Evolutionary conservation across 2,113 vertebrate species (phyloP), one percentile per base, ranked within the genome.

Genomic region (Vulpes lagopus): DNA sequence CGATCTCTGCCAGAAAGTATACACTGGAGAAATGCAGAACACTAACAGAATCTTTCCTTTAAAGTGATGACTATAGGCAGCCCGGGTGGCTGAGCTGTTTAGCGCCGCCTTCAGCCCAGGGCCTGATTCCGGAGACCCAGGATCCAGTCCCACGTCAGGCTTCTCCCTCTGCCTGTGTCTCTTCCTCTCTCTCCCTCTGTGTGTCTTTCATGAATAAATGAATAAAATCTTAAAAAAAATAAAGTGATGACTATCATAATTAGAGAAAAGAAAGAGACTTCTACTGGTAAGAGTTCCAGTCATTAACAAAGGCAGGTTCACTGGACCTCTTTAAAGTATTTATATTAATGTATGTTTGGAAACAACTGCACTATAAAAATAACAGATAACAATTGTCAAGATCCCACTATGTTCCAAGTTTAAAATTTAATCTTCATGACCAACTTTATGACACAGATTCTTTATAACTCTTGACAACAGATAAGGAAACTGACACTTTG

Each of bases 261-360:
- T 88, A 93, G 78, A 59, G 76, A 78, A 89, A 96, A 83, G 35
- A 57, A 73, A 67, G n/a, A 76, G 30, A 71, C 10, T 71, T 86
- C 14, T 53, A 38, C 60, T 78, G 51, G 71, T 51, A 79, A 84
- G 59, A 62, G n/a, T 90, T 89, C 12, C 49, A 83, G 19, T 96
- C 59, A 80, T 55, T 83, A 76, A 83, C 51, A 67, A 83, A 82
- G 30, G 60, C 19, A 23, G 12, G 14, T 67, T 88, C 59, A 67
- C 32, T 43, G 43, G 69, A 4, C 53, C 25, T 67, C 25, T 89
- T 89, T 60, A 89, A 76, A 43, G 12, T 83, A 53, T n/a, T 76
- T 78, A 60, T 60, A 38, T 19, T 67, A 14, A 10, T 89, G 73
- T 83, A 51, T 38, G 20, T 78, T 89, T 84, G 60, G 71, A 82